Evolutionary conservation across 1,140 invertebrate species (phyloP).

Genomic region (Drosophila micromelanica): DNA sequence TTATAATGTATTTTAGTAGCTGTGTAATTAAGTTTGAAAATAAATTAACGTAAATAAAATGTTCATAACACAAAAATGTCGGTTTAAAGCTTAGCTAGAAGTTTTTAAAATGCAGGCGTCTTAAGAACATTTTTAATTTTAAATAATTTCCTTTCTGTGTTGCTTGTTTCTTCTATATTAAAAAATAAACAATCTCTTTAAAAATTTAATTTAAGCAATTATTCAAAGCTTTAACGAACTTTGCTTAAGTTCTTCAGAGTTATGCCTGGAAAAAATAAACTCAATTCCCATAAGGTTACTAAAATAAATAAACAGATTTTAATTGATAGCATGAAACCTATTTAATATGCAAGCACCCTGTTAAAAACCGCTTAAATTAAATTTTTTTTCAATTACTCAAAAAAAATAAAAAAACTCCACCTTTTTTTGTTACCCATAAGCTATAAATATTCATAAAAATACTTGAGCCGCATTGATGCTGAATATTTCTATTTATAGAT

Average conservation of each 20-base stretch:
- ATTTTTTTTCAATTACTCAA: slow-evolving; percentile 32
- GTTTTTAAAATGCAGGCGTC: too few relatives aligned
- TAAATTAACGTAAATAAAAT: not conserved
- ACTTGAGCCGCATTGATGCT: slow-evolving; percentile 7
- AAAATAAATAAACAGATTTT: slow-evolving; percentile 6
- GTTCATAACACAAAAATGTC: too few relatives aligned
- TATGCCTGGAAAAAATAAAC: not conserved
- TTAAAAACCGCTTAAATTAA: slow-evolving; percentile 5
- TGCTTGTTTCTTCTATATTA: too few relatives aligned
- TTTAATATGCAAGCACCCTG: not conserved
- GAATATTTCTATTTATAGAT: slow-evolving; percentile 4
- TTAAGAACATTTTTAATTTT: too few relatives aligned
- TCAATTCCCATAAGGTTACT: not conserved
- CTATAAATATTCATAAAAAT: slow-evolving; percentile 5
- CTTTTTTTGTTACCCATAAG: not conserved
- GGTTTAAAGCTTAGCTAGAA: too few relatives aligned
- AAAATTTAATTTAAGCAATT: not conserved
- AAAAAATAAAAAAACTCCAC: not conserved
- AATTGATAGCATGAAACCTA: not conserved
- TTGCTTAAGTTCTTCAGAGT: too few relatives aligned
- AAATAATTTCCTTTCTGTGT: too few relatives aligned
- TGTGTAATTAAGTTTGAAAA: not conserved
- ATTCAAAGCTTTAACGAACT: too few relatives aligned
- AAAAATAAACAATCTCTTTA: not conserved
- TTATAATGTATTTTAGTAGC: not conserved